Base-by-base conservation (phyloP, 1,140 invertebrate species). In the Pseudomyrmex pallidus region DNA sequence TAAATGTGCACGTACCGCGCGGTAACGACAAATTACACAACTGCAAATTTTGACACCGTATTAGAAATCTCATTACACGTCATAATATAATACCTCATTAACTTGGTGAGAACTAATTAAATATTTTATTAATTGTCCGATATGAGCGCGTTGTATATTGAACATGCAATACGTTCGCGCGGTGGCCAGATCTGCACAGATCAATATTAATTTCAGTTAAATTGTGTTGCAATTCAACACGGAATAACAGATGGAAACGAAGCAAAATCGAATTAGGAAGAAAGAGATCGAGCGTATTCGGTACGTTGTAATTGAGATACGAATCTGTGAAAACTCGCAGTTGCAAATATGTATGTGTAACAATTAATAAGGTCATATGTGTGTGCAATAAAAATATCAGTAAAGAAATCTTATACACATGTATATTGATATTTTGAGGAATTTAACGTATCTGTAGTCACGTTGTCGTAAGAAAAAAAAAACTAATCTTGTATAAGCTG, bases 111-210 rank as follows among this genome's bases (percentile, higher is more conserved):
- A 25, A 12, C 46, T 76, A 80, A 80, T 80, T 72, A 20, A 22
- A 35, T 80, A n/a, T 61, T 70, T 80, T 80, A 80, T 80, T 50
- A 80, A 80, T 80, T 80, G 59, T 70, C 54, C n/a, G 59, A 44
- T 56, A 67, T 68, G 35, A n/a, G 52, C 15, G 25, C 0, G 15
- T 35, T 22, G 1, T 48, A 56, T 35, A 7, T 35, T 35, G 35
- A 5, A 35, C 25, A 15, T 9, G 25, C 20, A 2, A 8, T 8
- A 20, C 20, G 62, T 15, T 64, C 62, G 62, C 62, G 15, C 25
- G 62, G 9, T 46, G n/a, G 44, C 25, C 25, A 17, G 54, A 72
- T 8, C 61, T 66, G 12, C 35, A 20, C 35, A 25, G 57, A 80
- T 80, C 66, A 57, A 70, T 72, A 80, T 80, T 80, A 80, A 80